Evolutionary conservation across 1,140 invertebrate species (phyloP), one percentile per base, ranked within the genome.

Genomic region (Drosophila oshimai): DNA sequence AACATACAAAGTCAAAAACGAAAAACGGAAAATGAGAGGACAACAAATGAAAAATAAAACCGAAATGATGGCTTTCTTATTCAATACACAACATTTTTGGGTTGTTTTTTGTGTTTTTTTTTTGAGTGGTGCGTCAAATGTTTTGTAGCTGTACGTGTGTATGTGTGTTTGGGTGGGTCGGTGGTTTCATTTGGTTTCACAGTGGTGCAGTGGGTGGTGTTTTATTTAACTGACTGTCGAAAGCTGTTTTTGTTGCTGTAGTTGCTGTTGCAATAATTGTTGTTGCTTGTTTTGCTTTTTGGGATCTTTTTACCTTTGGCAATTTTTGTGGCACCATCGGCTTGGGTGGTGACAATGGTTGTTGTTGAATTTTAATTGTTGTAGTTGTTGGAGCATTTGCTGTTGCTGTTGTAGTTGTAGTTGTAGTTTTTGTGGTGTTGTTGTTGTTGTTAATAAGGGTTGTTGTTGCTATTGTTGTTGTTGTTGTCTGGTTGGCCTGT

Each of bases 291-390:
- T 39, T 58, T 50, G 20, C n/a, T 53, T 58, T 67, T 80, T 75
- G 45, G 28, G 15, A 9, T 58, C 62, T 73, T 28, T 81, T 84
- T 84, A 91, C 90, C 90, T 91, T 91, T 69, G 89, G 75, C 45
- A 90, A 84, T 79, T 88, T 90, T 77, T 79, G 73, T 74, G 88
- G 88, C 54, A 89, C 61, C 71, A 90, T 74, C 73, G 90, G 90
- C 86, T 90, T 91, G 45, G 90, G 90, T 78, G 90, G 90, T 78
- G 90, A 91, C 71, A 91, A 78, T 90, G 90, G 90, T 83, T 90
- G 89, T 78, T 83, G 77, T 77, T 90, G 89, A 74, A 90, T 83
- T 90, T 90, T 89, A 71, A 81, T 88, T 36, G 72, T 55, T 67
- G 65, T 75, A 44, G 61, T 71, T 60, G 77, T 77, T 42, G 54